Evolutionary conservation across 2,113 vertebrate genomes (phyloP).

Genomic region (Scytalopus superciliaris): DNA sequence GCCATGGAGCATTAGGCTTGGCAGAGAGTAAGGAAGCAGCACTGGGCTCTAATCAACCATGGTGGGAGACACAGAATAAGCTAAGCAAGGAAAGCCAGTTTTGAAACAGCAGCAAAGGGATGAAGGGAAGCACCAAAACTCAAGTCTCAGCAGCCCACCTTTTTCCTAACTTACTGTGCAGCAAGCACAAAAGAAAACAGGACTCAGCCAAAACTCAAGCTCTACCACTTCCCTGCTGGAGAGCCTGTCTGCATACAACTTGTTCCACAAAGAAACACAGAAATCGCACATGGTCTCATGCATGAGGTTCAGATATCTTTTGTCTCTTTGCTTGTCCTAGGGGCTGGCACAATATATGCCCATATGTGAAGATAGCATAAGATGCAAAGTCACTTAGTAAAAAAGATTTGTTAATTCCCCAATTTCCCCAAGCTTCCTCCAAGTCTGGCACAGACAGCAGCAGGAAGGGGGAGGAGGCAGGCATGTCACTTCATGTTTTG

Average conservation of each 20-base stretch:
- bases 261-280: neutral
- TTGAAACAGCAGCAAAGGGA: neutral
- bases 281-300: neutral
- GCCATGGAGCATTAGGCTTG: neutral
- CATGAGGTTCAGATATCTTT: neutral
- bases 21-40: neutral
- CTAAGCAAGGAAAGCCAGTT: neutral
- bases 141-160: neutral
- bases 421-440: neutral
- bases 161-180: neutral
- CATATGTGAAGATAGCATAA: neutral
- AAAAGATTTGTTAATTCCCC: neutral
- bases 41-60: neutral
- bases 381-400: neutral
- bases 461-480: neutral
- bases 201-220: neutral
- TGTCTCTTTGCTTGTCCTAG: neutral
- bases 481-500: conserved; percentile 19
- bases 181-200: neutral
- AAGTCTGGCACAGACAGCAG: neutral
- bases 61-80: neutral
- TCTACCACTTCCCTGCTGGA: neutral
- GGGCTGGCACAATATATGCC: neutral
- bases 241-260: neutral
- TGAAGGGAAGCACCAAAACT: neutral